A percentile compares a stretch with the other conserved stretches of the same genome.
Evolutionary conservation across 2,888 invertebrate species (phyloP).

Genomic region (Epicampocera succincta): DNA sequence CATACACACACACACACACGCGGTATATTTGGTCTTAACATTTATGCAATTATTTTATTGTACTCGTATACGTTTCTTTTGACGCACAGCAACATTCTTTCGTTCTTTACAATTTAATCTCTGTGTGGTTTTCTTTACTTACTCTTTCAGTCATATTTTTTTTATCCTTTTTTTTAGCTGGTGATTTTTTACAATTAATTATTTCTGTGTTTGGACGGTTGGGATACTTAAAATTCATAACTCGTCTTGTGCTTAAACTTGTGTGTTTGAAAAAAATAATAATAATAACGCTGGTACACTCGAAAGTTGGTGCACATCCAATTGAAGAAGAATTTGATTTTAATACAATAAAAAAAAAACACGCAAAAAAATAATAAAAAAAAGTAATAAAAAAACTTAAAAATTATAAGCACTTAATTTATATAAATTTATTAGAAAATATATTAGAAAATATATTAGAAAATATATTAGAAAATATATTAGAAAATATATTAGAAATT

Average conservation of each 20-base stretch:
- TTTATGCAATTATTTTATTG: constrained; percentile 61
- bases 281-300: constrained; percentile 25
- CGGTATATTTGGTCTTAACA: constrained; percentile 55
- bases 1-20: not conserved
- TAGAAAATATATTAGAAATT: too few relatives aligned
- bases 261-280: constrained; percentile 6
- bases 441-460: too few relatives aligned
- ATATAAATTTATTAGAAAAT: too few relatives aligned
- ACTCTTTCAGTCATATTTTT: constrained; percentile 14
- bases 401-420: too few relatives aligned
- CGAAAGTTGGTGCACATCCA: not conserved
- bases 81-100: constrained; percentile 34
- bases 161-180: constrained; percentile 11
- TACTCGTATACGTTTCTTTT: constrained; percentile 40
- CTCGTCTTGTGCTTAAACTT: constrained; percentile 52
- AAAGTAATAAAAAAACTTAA: too few relatives aligned
- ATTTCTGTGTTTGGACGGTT: constrained; percentile 36
- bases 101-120: constrained; percentile 40
- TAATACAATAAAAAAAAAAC: too few relatives aligned
- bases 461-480: too few relatives aligned
- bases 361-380: too few relatives aligned
- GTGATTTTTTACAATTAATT: constrained; percentile 59
- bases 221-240: constrained; percentile 63
- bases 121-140: constrained; percentile 39
- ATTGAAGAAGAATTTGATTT: too few relatives aligned